Evolutionary conservation across 2,797 vertebrate species (phyloP).

Genomic region (Molothrus ater): DNA sequence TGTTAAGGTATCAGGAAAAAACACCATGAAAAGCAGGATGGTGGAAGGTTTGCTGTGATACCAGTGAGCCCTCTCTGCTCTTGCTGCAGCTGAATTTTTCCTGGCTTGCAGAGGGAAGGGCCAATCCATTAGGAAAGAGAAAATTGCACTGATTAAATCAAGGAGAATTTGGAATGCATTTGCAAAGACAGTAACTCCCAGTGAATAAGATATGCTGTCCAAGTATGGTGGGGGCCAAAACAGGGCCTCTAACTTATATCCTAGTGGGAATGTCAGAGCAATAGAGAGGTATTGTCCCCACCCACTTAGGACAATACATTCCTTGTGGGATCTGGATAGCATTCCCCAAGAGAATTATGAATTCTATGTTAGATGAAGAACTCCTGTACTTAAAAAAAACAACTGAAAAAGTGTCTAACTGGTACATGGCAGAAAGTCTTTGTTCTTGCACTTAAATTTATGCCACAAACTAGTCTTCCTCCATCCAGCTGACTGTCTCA

Average conservation of each 20-base stretch:
- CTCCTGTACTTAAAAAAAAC: neutral
- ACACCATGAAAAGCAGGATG: neutral
- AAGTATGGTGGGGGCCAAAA: neutral
- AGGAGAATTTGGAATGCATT: slow-evolving; percentile 9
- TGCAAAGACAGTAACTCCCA: neutral
- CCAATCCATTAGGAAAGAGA: slow-evolving; percentile 13
- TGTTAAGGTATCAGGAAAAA: neutral
- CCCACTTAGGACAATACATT: neutral
- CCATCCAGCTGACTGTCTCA: neutral
- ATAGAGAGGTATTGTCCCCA: neutral
- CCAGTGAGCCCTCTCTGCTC: neutral
- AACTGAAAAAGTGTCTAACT: neutral
- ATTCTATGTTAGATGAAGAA: neutral
- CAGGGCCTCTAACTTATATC: neutral
- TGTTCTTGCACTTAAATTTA: neutral
- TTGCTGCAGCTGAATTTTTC: neutral
- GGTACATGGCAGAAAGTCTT: neutral
- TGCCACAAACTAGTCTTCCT: neutral
- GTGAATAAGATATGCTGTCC: neutral
- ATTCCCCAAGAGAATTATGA: neutral
- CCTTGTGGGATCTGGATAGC: neutral
- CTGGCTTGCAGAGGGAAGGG: neutral
- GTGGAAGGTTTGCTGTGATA: neutral
- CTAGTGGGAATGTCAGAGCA: neutral
- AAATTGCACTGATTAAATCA: slow-evolving; percentile 21